phyloP scores from a whole-genome alignment of 23 tunicate species.

The Phallusia fumigata region DNA sequence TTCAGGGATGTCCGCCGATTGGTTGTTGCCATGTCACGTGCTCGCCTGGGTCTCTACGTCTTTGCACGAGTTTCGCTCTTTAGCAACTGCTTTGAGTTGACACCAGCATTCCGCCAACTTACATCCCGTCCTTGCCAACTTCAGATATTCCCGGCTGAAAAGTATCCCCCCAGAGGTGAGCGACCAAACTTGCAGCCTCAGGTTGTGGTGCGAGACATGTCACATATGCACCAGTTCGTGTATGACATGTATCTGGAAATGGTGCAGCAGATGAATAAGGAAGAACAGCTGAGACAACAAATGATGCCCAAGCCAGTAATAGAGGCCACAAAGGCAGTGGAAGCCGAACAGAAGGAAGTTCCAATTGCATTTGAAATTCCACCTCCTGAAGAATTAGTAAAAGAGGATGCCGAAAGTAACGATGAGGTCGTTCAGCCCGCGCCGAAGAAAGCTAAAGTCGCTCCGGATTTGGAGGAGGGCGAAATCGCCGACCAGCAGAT shows the following conservation, averaged over 20 bases:
- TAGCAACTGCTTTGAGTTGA: constrained; percentile 92
- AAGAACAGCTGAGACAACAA: constrained; percentile 22
- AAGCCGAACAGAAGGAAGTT: constrained; percentile 23
- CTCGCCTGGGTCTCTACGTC: constrained; percentile 91
- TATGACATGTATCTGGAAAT: constrained; percentile 86
- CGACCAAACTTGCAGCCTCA: constrained; percentile 26
- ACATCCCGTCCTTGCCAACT: constrained; percentile 70
- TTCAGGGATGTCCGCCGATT: constrained; percentile 92
- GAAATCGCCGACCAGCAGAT: background rate
- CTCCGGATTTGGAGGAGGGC: constrained; percentile 1
- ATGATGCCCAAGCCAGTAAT: constrained; percentile 5
- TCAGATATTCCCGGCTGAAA: constrained; percentile 68
- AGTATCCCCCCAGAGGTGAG: constrained; percentile 33
- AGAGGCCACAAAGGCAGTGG: constrained; percentile 19
- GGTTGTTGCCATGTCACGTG: constrained; percentile 99
- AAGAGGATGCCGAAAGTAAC: constrained; percentile 3
- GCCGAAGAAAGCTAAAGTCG: background rate
- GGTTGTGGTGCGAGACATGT: constrained; percentile 67
- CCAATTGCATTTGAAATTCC: constrained; percentile 66
- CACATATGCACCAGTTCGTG: constrained; percentile 85
- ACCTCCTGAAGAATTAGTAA: constrained; percentile 21
- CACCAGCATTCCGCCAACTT: constrained; percentile 78
- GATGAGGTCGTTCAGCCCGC: background rate
- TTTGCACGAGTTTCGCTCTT: constrained; percentile 89
- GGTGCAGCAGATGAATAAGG: constrained; percentile 42